Conservation (phyloP, 2,888 invertebrate genomes). For the Tipula helvola region DNA sequence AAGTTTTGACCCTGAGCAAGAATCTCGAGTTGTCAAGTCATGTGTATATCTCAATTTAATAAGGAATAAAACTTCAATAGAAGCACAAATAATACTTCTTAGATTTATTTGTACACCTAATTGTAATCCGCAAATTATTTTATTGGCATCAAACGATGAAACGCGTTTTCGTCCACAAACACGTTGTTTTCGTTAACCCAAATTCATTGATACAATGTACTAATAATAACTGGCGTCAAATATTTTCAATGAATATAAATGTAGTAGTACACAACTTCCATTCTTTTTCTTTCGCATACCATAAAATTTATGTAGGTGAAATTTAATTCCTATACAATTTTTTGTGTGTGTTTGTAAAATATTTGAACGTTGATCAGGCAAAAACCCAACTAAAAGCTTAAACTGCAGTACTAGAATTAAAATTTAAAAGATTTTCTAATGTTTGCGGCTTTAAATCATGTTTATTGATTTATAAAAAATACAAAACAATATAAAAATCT, state of each 20-base stretch:
- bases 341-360: background rate
- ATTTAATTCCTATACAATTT: background rate
- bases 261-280: background rate
- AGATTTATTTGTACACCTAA: no score
- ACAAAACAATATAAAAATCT: background rate
- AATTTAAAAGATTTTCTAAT: background rate
- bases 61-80: no score
- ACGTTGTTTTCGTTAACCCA: no score
- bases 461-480: background rate
- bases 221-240: background rate
- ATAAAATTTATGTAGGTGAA: background rate
- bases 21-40: no score
- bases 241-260: background rate
- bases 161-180: no score
- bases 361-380: background rate
- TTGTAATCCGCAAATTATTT: no score
- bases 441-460: background rate
- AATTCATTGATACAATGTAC: background rate
- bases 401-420: background rate
- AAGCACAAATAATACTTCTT: no score
- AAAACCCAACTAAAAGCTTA: background rate
- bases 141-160: no score
- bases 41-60: no score
- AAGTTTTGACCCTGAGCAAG: no score
- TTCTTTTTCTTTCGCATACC: background rate